Evolutionary conservation across 2,888 invertebrate species (phyloP).

Genomic region (Euclidia mi): DNA sequence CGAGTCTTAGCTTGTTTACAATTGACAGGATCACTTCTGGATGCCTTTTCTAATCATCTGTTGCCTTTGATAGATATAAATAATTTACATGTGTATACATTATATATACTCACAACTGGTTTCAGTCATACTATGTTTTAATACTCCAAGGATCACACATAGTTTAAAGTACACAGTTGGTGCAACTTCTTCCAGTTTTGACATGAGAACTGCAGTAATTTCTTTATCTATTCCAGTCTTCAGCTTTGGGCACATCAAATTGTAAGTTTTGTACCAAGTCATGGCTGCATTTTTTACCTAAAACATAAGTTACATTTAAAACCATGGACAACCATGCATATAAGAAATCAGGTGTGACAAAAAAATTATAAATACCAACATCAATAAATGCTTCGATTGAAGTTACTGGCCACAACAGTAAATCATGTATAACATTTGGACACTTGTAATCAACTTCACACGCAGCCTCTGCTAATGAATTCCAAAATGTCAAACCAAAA

Average conservation of each 20-base stretch:
- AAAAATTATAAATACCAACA: constrained; percentile 57
- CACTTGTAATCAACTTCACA: constrained; percentile 42
- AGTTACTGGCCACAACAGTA: constrained; percentile 75
- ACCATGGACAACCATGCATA: too few relatives aligned
- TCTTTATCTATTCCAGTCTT: constrained; percentile 43
- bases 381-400: constrained; percentile 54
- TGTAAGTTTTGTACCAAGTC: constrained; percentile 68
- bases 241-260: constrained; percentile 46
- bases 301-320: constrained; percentile 24
- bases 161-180: constrained; percentile 58
- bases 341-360: background rate
- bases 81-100: background rate
- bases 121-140: constrained; percentile 58
- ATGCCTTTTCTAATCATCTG: constrained; percentile 83
- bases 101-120: constrained; percentile 60
- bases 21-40: constrained; percentile 69
- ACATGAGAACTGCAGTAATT: constrained; percentile 40
- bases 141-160: constrained; percentile 57
- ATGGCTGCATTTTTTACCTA: constrained; percentile 64
- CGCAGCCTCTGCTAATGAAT: constrained; percentile 65
- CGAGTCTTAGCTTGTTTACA: constrained; percentile 67
- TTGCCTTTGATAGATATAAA: constrained; percentile 44
- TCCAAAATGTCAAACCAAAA: constrained; percentile 69
- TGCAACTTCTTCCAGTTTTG: constrained; percentile 12
- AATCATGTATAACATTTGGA: constrained; percentile 41